Base-by-base conservation (phyloP, 2,797 vertebrate genomes). In the Lindbergichthys nudifrons region DNA sequence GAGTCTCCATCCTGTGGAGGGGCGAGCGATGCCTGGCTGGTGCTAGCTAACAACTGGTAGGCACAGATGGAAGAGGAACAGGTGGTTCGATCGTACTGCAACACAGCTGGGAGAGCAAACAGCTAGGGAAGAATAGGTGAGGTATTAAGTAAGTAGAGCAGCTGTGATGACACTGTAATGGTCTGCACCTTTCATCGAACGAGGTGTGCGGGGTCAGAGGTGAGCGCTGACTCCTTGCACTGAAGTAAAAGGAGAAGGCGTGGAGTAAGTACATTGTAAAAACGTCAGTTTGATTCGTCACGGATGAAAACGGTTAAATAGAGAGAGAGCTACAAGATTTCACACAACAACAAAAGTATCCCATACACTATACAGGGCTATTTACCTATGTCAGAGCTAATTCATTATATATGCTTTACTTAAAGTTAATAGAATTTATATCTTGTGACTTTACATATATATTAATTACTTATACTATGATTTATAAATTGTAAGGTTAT, bases 381-480 rank as follows among this genome's bases (percentile, higher is more conserved):
- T 80, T 84, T 84, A 87, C 79, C 88, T 91, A 90, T 45, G 58
- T 93, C 86, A 76, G 77, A 81, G 85, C 78, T 85, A 87, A 82
- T 52, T 89, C 77, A 81, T 89, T 81, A 88, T 86, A 91, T 84
- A 89, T 77, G 84, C 74, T 83, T 87, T 76, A 85, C 70, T 92
- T 93, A 91, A 87, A 88, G 76, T 91, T 90, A 90, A 93, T 92
- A 93, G 71, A 87, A 82, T 92, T 93, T 90, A 90, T 91, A 92
- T 91, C 75, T 89, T 82, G 82, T 73, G 73, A 81, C 76, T 89
- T 91, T 85, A 91, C 59, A 87, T 90, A 93, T 93, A 93, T 93
- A 93, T 93, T 93, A 93, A 91, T 89, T 85, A 90, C 89, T 91
- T 91, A 87, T 88, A 88, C 87, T 91, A 92, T 90, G 76, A 92